Evolutionary conservation across 2,797 vertebrate genomes (phyloP).

Genomic region (Ficedula albicollis): DNA sequence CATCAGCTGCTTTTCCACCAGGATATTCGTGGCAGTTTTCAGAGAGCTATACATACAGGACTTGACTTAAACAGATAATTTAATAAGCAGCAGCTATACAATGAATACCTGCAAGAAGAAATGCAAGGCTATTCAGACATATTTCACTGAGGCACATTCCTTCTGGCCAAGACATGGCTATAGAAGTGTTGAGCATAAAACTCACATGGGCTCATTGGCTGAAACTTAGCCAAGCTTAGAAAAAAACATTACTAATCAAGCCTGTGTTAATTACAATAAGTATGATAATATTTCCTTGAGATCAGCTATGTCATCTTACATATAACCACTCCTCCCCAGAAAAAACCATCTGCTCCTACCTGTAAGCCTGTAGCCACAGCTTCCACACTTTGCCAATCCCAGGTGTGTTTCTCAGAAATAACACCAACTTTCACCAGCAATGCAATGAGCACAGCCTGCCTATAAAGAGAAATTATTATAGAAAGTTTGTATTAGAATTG

Average conservation of each 20-base stretch:
- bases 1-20: neutral
- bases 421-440: constrained; percentile 94
- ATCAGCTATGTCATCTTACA: neutral
- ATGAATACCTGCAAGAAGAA: neutral
- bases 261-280: neutral
- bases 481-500: neutral
- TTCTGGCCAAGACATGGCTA: neutral
- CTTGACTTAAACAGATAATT: neutral
- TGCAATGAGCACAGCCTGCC: constrained; percentile 96
- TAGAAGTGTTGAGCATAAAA: neutral
- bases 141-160: neutral
- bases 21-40: neutral
- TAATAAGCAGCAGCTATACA: neutral
- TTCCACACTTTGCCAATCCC: constrained; percentile 96
- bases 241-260: neutral
- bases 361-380: constrained; percentile 96
- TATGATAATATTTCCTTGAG: neutral
- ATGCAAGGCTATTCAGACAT: neutral
- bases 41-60: neutral
- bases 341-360: constrained; percentile 70
- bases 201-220: neutral
- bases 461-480: constrained; percentile 49
- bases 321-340: neutral
- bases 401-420: constrained; percentile 89
- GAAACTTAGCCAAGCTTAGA: neutral